Evolutionary conservation across 1,140 invertebrate genomes (phyloP).

Genomic region (Achatina immaculata): DNA sequence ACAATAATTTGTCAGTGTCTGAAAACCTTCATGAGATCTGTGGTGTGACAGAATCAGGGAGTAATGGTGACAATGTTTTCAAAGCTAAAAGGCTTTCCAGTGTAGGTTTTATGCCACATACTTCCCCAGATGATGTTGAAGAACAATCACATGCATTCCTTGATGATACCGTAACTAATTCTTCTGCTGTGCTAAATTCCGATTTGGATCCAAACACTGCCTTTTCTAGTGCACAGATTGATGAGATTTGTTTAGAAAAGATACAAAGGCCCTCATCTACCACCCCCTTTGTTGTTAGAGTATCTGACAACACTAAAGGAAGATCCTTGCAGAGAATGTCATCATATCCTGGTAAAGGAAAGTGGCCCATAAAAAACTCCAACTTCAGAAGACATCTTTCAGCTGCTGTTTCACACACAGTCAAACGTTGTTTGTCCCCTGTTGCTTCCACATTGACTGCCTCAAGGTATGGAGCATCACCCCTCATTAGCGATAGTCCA

Average conservation of each 20-base stretch:
- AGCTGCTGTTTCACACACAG: not conserved
- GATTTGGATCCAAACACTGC: too few relatives aligned
- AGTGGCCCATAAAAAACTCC: not conserved
- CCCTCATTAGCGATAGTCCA: conserved; percentile 1
- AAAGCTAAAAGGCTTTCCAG: not conserved
- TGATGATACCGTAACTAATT: not conserved
- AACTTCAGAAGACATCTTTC: not conserved
- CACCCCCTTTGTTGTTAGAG: too few relatives aligned
- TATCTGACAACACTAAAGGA: not conserved
- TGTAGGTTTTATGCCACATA: not conserved
- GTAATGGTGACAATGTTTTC: not conserved
- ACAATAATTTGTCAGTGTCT: not conserved
- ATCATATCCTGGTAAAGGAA: conserved; percentile 11
- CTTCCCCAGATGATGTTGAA: not conserved
- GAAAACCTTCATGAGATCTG: not conserved
- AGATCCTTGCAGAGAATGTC: not conserved
- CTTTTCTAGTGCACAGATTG: not conserved
- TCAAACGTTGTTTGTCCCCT: not conserved
- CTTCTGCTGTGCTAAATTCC: too few relatives aligned
- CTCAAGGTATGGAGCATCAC: not conserved
- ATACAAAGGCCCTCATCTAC: not conserved
- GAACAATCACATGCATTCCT: not conserved
- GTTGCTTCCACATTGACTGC: not conserved
- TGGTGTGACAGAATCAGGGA: not conserved
- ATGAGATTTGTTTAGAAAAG: not conserved